Conservation (phyloP, 2,797 vertebrate genomes). For the Crenichthys baileyi region DNA sequence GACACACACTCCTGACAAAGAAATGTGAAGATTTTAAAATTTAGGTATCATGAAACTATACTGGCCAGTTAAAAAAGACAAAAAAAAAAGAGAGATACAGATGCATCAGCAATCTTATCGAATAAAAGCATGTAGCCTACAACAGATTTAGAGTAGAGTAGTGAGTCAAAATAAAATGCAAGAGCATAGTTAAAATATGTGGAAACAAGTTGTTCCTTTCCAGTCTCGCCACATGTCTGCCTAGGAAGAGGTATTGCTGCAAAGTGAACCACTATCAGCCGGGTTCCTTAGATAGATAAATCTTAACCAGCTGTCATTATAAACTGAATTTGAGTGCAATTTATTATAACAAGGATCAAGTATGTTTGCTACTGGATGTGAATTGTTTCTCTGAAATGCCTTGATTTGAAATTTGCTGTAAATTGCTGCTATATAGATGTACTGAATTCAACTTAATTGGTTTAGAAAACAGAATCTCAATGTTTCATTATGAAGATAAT, state of each 20-base stretch:
- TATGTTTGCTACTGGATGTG: neutral
- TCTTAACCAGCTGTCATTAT: neutral
- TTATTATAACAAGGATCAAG: neutral
- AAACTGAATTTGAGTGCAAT: neutral
- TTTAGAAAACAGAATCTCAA: neutral
- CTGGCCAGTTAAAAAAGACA: neutral
- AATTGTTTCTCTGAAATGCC: neutral
- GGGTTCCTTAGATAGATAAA: neutral
- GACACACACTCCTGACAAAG: constrained; percentile 90
- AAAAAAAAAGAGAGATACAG: neutral
- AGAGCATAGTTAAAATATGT: neutral
- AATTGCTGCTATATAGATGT: neutral
- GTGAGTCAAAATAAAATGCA: neutral
- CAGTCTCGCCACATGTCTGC: neutral
- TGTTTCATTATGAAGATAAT: neutral
- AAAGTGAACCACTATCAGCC: neutral
- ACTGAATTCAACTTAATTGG: neutral
- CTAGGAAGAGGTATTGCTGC: neutral
- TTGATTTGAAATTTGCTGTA: neutral
- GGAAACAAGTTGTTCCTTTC: neutral
- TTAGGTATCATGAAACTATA: constrained; percentile 14
- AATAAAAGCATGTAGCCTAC: neutral
- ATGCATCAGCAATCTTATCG: neutral
- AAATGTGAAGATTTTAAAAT: constrained; percentile 29
- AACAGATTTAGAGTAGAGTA: neutral